Evolutionary conservation across 2,797 vertebrate species (phyloP).

Genomic region (Tarsius wallacei): DNA sequence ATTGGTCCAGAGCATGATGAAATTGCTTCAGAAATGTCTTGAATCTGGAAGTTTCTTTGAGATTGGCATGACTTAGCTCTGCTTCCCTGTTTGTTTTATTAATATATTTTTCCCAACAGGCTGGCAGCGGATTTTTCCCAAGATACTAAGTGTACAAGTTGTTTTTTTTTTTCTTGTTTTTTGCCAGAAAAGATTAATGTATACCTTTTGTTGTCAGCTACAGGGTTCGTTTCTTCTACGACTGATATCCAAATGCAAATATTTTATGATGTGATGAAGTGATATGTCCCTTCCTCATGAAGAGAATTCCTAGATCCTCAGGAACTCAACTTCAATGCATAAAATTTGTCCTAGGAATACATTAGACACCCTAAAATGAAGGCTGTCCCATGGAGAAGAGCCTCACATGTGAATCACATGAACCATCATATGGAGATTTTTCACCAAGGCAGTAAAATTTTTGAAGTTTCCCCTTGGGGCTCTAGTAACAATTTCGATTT

Average conservation of each 20-base stretch:
- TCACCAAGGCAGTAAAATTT: not conserved
- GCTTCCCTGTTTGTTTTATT: not conserved
- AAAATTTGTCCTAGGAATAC: not conserved
- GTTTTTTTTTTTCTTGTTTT: not conserved
- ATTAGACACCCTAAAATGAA: not conserved
- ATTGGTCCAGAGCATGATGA: not conserved
- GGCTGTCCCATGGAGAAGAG: not conserved
- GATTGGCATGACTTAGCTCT: not conserved
- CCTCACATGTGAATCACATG: not conserved
- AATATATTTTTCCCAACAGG: not conserved
- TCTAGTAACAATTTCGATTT: constrained; percentile 15
- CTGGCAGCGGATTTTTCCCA: not conserved
- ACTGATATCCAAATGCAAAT: not conserved
- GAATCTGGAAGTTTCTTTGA: constrained; percentile 10
- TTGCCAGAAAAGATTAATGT: not conserved
- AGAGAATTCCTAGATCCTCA: not conserved
- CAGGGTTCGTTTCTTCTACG: not conserved
- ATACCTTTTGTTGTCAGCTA: not conserved
- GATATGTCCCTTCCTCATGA: not conserved
- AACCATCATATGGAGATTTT: not conserved
- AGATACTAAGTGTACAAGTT: not conserved
- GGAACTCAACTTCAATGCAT: not conserved
- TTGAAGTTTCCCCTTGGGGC: not conserved
- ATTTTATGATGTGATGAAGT: not conserved
- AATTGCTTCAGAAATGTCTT: not conserved